Evolutionary conservation across 1,140 invertebrate species (phyloP), one percentile per base, ranked within the genome.

Genomic region (Nephila pilipes): DNA sequence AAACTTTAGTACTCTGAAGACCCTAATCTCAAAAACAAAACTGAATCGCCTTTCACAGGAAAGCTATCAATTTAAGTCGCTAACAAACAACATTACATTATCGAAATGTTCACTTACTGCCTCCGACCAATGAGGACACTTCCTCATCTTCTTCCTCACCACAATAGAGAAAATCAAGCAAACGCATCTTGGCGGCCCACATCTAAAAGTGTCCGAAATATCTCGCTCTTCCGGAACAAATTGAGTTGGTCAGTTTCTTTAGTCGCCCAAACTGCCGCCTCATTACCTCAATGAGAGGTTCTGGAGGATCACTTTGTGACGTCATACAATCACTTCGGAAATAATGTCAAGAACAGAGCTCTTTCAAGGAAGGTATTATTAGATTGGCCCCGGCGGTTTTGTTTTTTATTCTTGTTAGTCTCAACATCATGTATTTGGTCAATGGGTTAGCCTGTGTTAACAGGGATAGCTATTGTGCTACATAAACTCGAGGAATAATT

Each of bases 281-380:
- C 80, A 81, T 81, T 81, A 81, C 80, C 46, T 55, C 80, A 54
- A 81, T 36, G 18, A 81, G 80, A 55, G 36, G 1, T 81, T 10
- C 36, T 81, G 18, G 80, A 81, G 80, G 20, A 81, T 81, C 80
- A 81, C 80, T 46, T 29, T 20, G 38, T 81, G 80, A 81, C 80
- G 80, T 81, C 80, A 81, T 6, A 25, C 36, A 81, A 81, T 81
- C 80, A 55, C 80, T 81, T 81, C 46, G 36, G 80, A 81, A 81
- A 81, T 55, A 46, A 81, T 81, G 80, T 81, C 80, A 81, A 81
- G 80, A 81, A 81, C 80, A 22, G 80, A n/a, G 22, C 20, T 46
- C 80, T 55, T 81, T 81, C 36, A 46, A 81, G 46, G 38, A n/a
- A 81, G 80, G 80, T 81, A 81, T 81, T 81, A 55, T 81, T 81